Base-by-base conservation (phyloP, 53 echinoderm and acorn worm genomes). In the Henricia sp. region DNA sequence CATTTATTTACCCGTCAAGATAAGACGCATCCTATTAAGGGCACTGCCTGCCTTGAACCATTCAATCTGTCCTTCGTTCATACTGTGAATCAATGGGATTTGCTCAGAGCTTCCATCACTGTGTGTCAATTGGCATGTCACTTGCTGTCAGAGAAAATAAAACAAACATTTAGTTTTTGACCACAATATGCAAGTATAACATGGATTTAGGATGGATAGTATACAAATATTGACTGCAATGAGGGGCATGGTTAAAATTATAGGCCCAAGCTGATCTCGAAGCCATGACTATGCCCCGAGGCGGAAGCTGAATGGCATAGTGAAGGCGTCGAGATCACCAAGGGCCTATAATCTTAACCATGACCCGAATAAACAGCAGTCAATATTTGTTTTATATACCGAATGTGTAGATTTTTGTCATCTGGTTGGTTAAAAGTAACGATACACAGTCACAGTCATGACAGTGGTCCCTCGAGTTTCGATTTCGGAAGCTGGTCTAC, bases 31-130 rank as follows among this genome's bases (percentile, higher is more conserved):
- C 71, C 84, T 96, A 72, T 96, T 96, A 92, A 96, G 96, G 70
- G 96, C 96, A 78, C 96, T 96, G 23, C 96, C 96, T 11, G 96
- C 96, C 72, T 88, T 74, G 83, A 96, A 96, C 96, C 96, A 96
- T 54, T 82, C 82, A 65, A 96, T 94, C 83, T 96, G 94, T 33
- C 90, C 86, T 74, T 96, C 96, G 60, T 96, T 96, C 87, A 88
- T 89, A 24, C 94, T 87, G 78, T 96, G 96, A 74, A 62, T 86
- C 23, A 96, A 82, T 0, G 71, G 53, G 38, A 96, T 90, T 74
- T 91, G 87, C 16, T 96, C 93, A 30, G 65, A 24, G 25, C 71
- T 85, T 9, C 94, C 96, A 26, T 96, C 90, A 12, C 64, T 85
- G 71, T 96, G 96, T 36, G 48, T 86, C 64, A 96, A 25, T n/a